phyloP scores from a whole-genome alignment of 2,797 vertebrate species.

The Sebastolobus alascanus region DNA sequence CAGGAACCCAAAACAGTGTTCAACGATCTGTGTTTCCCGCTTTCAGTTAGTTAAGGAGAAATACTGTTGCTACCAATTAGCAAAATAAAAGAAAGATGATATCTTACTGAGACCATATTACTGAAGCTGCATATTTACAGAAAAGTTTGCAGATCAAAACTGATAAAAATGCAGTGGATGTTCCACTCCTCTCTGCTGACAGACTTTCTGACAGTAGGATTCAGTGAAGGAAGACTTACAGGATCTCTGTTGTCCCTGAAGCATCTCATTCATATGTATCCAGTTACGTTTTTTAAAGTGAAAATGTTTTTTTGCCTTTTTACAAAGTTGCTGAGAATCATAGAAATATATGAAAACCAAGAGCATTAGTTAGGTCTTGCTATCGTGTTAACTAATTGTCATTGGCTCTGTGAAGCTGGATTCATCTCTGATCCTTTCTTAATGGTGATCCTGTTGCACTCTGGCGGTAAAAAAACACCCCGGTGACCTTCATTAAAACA shows the following conservation, averaged over 20 bases:
- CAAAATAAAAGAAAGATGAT: background rate
- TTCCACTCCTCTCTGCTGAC: background rate
- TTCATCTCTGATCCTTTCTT: slow-evolving; percentile 9
- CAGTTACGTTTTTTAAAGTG: background rate
- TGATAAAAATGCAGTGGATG: slow-evolving; percentile 23
- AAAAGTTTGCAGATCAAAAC: background rate
- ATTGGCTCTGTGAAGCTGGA: background rate
- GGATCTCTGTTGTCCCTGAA: background rate
- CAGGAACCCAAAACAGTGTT: slow-evolving; percentile 23
- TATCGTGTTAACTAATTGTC: background rate
- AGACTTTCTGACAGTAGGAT: background rate
- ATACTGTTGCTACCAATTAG: background rate
- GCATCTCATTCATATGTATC: slow-evolving; percentile 23
- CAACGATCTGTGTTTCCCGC: background rate
- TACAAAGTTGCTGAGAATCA: slow-evolving; percentile 5
- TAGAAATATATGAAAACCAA: background rate
- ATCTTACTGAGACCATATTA: background rate
- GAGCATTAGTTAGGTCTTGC: background rate
- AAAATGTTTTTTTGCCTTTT: background rate
- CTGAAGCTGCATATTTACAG: background rate
- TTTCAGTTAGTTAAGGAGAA: background rate
- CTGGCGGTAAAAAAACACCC: background rate
- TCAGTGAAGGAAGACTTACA: slow-evolving; percentile 11
- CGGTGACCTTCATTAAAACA: background rate
- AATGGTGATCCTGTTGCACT: background rate